Evolutionary conservation across 1,140 invertebrate species (phyloP).

Genomic region (Melitaea cinxia): DNA sequence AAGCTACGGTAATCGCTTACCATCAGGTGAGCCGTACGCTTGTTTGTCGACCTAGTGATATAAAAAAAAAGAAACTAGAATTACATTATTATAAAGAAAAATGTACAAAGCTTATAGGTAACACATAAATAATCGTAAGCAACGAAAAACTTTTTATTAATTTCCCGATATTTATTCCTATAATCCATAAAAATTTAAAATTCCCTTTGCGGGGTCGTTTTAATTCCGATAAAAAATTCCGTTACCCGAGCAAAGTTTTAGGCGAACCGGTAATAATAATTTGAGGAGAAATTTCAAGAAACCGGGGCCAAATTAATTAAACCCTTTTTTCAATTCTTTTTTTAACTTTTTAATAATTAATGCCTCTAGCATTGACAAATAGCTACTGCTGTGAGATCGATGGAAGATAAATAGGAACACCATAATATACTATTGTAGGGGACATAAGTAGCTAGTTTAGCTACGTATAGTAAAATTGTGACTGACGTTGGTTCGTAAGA

Average conservation of each 20-base stretch:
- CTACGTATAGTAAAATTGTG: neutral
- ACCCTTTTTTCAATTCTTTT: slow-evolving; percentile 63
- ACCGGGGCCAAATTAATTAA: slow-evolving; percentile 68
- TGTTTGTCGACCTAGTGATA: too few species aligned
- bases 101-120: too few species aligned
- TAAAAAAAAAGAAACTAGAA: too few species aligned
- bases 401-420: slow-evolving; percentile 55
- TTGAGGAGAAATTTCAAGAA: slow-evolving; percentile 60
- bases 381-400: slow-evolving; percentile 68
- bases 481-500: neutral
- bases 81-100: too few species aligned
- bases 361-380: slow-evolving; percentile 73
- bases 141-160: neutral
- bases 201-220: slow-evolving; percentile 36
- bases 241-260: slow-evolving; percentile 49
- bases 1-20: too few species aligned
- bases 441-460: neutral
- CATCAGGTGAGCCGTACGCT: too few species aligned
- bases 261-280: slow-evolving; percentile 65
- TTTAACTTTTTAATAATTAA: slow-evolving; percentile 76
- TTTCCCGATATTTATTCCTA: neutral
- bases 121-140: neutral
- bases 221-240: slow-evolving; percentile 43
- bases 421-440: slow-evolving; percentile 1
- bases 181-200: slow-evolving; percentile 11